phyloP scores from a whole-genome alignment of 1,140 invertebrate species.

The Plectus sambesii region DNA sequence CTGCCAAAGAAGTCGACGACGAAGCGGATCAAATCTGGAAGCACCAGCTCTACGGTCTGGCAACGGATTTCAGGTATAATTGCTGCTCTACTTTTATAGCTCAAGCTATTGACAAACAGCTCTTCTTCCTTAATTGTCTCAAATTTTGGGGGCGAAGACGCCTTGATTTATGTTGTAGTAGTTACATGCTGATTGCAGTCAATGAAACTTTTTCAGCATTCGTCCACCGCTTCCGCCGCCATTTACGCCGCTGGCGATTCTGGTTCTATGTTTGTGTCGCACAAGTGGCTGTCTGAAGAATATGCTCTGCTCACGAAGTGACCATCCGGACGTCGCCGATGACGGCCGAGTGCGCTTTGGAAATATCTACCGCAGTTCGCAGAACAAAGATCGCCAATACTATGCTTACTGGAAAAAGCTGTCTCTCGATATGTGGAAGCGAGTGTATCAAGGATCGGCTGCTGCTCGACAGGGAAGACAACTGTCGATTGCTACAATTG shows the following conservation, averaged over 20 bases:
- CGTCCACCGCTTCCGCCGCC: conserved; percentile 40
- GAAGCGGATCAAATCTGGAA: conserved; percentile 42
- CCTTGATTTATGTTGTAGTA: background rate
- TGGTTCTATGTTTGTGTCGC: conserved; percentile 20
- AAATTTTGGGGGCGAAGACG: conserved; percentile 8
- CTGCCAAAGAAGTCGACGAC: conserved; percentile 40
- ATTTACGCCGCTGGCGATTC: conserved; percentile 32
- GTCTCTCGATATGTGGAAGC: no score
- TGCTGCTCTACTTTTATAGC: background rate
- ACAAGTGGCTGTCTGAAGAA: conserved; percentile 7
- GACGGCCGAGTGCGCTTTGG: background rate
- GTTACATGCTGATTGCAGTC: no score
- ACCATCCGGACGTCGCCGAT: conserved; percentile 23
- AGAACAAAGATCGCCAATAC: no score
- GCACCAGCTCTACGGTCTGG: conserved; percentile 37
- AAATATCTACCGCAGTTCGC: conserved; percentile 33
- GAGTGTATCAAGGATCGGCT: no score
- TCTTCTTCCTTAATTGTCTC: background rate
- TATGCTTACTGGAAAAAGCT: no score
- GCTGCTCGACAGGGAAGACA: no score
- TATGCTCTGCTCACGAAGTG: conserved; percentile 7
- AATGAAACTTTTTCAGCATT: conserved; percentile 26
- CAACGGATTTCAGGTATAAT: conserved; percentile 30
- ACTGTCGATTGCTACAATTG: no score
- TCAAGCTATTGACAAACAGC: background rate